Percentiles rank a stretch among this genome's conserved stretches.
Evolutionary conservation across 2,888 invertebrate species (phyloP).

Genomic region (Machimus atricapillus): DNA sequence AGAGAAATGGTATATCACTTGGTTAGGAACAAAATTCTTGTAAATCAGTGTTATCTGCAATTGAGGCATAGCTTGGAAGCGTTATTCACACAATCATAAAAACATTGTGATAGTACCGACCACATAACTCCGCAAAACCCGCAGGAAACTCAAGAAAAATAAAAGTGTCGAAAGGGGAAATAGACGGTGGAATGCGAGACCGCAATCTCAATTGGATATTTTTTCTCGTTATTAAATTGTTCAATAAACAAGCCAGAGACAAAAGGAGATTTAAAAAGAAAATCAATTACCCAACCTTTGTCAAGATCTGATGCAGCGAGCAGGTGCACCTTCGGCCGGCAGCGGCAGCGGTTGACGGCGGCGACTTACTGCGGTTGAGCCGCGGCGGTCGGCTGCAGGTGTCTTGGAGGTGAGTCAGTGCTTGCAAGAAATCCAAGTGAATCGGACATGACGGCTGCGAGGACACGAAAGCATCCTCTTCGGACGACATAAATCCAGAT

Average conservation of each 20-base stretch:
- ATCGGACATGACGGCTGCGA: constrained; percentile 47
- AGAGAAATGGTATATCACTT: too few species aligned
- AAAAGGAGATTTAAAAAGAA: neutral
- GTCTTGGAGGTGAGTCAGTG: constrained; percentile 49
- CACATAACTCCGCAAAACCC: neutral
- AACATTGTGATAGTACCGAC: neutral
- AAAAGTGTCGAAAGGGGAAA: neutral
- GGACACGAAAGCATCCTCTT: constrained; percentile 47
- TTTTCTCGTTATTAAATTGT: neutral
- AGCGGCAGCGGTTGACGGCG: constrained; percentile 29
- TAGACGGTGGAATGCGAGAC: neutral
- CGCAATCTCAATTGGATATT: neutral
- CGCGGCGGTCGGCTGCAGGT: constrained; percentile 41
- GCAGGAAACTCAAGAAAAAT: neutral
- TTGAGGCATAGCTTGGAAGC: neutral
- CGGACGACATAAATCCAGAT: constrained; percentile 44
- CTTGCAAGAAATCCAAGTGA: constrained; percentile 49
- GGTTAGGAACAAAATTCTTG: too few species aligned
- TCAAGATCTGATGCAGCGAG: constrained; percentile 50
- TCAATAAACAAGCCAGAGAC: neutral
- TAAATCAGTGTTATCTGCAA: neutral
- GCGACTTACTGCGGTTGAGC: too few species aligned
- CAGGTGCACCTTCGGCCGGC: constrained; percentile 48
- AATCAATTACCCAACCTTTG: constrained; percentile 47
- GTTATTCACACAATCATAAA: neutral